Evolutionary conservation across 2,113 vertebrate species (phyloP).

Genomic region (Anoura caudifer): DNA sequence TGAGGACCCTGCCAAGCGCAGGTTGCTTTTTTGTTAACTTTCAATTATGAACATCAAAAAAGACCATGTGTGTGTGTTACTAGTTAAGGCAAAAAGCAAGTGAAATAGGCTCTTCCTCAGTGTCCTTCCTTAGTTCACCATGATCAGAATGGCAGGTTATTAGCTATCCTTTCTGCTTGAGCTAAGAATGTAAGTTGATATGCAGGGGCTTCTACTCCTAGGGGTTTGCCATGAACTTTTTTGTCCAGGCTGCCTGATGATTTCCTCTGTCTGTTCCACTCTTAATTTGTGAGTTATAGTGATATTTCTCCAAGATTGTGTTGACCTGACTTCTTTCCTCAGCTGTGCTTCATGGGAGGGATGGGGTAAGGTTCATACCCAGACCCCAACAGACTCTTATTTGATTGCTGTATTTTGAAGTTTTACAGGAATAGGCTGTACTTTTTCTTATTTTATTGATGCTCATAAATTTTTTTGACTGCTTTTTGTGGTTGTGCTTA

Average conservation of each 20-base stretch:
- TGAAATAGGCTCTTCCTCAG: neutral
- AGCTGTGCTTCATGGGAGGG: neutral
- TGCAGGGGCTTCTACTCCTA: neutral
- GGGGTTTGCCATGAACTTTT: neutral
- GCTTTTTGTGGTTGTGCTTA: neutral
- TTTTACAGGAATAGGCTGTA: neutral
- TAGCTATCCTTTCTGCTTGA: neutral
- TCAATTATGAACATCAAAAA: neutral
- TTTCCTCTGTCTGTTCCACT: neutral
- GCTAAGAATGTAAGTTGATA: neutral
- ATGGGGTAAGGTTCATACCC: neutral
- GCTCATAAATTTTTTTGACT: neutral
- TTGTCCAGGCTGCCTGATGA: neutral
- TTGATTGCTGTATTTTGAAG: neutral
- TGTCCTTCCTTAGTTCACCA: neutral
- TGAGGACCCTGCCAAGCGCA: neutral
- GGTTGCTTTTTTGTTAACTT: neutral
- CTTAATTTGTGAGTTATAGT: neutral
- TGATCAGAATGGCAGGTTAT: neutral
- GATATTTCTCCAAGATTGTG: neutral
- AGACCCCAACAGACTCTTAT: neutral
- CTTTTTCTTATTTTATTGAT: slow-evolving; percentile 22
- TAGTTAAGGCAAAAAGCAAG: neutral
- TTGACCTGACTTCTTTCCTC: neutral
- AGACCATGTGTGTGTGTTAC: neutral